Base-by-base conservation (phyloP, 2,888 invertebrate species). In the Luffia ferchaultella region DNA sequence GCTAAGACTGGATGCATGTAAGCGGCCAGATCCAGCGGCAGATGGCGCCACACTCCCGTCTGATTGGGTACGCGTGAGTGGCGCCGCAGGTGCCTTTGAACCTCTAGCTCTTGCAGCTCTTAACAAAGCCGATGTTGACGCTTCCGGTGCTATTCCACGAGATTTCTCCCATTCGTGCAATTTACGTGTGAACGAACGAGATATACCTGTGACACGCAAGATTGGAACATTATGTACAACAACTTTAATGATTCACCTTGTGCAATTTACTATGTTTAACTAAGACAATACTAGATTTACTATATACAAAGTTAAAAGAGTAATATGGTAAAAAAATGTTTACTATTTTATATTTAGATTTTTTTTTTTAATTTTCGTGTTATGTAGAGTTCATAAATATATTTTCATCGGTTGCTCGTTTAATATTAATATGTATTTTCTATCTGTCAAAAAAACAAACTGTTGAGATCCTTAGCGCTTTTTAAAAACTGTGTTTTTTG, bases 91-190 rank as follows among this genome's bases (percentile, higher is more conserved):
- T 0, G 59, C 59, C 53, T 70, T 70, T 18, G 57, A 64, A 46
- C 44, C 40, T 12, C 72, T 64, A 0, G 75, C 78, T 2, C 68
- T 62, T 1, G 85, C 84, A 17, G 82, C 83, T 1, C 70, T 89
- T 1, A 95, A 79, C 0, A 95, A 73, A 0, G 93, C 92, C 58
- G 95, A 93, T 0, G 94, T 94, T 1, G 94, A 95, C 0, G 90
- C 90, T 70, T 95, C 94, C 0, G 94, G 94, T 0, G 91, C 90
- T 52, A 95, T 94, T 1, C 94, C 94, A 53, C 90, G 85, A n/a
- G 93, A 91, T 62, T 93, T 93, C 67, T 94, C 93, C 96, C 96
- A 96, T 68, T 96, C 95, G 69, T 95, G 95, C 0, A 96, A 85
- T 63, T 94, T 95, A 19, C 92, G 89, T 0, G 95, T 95, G 70